Evolutionary conservation across 1,140 invertebrate species (phyloP).

Genomic region (Lutraria rhynchaena): DNA sequence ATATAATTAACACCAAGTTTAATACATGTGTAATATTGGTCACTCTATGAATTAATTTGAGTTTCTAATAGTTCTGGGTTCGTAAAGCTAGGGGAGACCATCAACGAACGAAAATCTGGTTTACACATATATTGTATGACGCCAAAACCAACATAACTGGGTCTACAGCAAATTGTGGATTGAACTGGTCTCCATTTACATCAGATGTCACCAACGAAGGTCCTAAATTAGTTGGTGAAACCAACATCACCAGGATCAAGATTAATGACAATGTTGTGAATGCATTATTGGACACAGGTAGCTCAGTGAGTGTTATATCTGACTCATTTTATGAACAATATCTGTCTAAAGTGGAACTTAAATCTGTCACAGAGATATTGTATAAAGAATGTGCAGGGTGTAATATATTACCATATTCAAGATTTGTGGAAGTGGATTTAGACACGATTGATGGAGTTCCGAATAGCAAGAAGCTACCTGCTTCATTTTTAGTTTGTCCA

Average conservation of each 20-base stretch:
- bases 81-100: no score
- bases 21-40: no score
- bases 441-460: not conserved
- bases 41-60: no score
- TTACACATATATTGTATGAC: no score
- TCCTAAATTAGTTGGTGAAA: conserved; percentile 30
- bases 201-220: no score
- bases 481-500: conserved; percentile 19
- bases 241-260: not conserved
- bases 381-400: conserved; percentile 32
- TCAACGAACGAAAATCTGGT: no score
- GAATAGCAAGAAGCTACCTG: not conserved
- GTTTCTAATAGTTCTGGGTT: no score
- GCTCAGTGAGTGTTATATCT: conserved; percentile 14
- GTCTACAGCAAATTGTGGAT: no score
- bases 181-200: no score
- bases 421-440: conserved; percentile 7
- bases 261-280: not conserved
- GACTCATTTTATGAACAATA: conserved; percentile 13
- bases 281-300: conserved; percentile 26
- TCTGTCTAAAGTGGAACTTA: conserved; percentile 3
- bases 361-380: conserved; percentile 1
- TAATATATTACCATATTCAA: not conserved
- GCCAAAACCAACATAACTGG: no score
- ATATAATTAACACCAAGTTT: no score